phyloP scores from a whole-genome alignment of 1,140 invertebrate species.

The Drosophila sproati region DNA sequence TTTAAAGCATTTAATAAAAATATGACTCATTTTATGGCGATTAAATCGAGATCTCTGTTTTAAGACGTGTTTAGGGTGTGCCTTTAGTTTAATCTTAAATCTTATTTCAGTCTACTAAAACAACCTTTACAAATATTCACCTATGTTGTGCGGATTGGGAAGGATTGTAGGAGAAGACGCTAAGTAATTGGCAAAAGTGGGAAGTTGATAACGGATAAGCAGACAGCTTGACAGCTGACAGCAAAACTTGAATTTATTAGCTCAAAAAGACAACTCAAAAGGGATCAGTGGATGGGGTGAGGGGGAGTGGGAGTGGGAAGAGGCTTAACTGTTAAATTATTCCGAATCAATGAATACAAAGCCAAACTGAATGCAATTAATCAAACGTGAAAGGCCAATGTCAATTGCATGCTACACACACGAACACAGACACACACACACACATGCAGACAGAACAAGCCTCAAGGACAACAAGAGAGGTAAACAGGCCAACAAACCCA shows the following conservation, averaged over 20 bases:
- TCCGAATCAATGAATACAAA: conserved; percentile 73
- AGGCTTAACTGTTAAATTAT: conserved; percentile 61
- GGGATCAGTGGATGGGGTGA: neutral
- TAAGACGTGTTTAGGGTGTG: too few species aligned
- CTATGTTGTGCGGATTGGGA: too few species aligned
- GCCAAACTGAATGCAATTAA: conserved; percentile 76
- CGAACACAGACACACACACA: conserved; percentile 10
- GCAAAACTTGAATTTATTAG: conserved; percentile 55
- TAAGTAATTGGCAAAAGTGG: conserved; percentile 67
- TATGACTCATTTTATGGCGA: too few species aligned
- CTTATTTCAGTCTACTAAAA: too few species aligned
- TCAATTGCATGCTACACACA: conserved; percentile 55
- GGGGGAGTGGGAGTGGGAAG: neutral
- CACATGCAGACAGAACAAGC: neutral
- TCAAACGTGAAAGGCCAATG: conserved; percentile 69
- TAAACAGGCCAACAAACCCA: conserved; percentile 16
- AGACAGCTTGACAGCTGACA: conserved; percentile 16
- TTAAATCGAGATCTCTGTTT: too few species aligned
- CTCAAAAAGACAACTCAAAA: conserved; percentile 43
- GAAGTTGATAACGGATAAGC: conserved; percentile 23
- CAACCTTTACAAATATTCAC: too few species aligned
- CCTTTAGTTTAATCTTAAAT: too few species aligned
- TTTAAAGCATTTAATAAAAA: too few species aligned
- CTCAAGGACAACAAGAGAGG: conserved; percentile 8
- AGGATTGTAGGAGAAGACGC: neutral